phyloP scores from a whole-genome alignment of 2,797 vertebrate species.

The Morus bassanus region DNA sequence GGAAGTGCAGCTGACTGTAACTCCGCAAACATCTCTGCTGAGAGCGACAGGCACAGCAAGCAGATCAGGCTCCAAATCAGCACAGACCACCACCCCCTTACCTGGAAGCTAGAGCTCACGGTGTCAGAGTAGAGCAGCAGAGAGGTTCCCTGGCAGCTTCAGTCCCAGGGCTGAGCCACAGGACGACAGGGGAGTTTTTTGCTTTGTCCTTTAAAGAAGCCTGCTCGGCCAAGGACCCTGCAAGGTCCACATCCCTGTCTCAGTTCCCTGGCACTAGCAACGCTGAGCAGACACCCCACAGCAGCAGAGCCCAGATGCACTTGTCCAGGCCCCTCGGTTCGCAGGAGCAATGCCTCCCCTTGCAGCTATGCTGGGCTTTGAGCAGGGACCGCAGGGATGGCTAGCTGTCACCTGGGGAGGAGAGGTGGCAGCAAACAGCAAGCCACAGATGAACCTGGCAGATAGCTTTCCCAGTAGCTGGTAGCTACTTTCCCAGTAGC shows the following conservation, averaged over 20 bases:
- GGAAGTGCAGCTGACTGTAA: not conserved
- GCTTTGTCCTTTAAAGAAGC: not conserved
- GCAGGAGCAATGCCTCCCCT: not conserved
- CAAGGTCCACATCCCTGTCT: rapidly evolving
- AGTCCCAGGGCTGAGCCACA: not conserved
- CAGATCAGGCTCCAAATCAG: rapidly evolving
- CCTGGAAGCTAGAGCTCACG: not conserved
- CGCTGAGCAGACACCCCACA: not conserved
- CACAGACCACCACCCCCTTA: not conserved
- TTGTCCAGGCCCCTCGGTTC: not conserved
- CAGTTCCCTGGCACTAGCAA: not conserved
- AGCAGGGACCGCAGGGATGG: not conserved
- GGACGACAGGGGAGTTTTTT: not conserved
- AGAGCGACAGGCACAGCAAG: not conserved
- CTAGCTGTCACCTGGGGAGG: not conserved
- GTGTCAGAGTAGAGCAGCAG: not conserved
- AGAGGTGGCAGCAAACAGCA: not conserved
- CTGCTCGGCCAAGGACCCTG: not conserved
- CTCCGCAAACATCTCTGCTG: not conserved
- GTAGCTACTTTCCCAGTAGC: too few species aligned
- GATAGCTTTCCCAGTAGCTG: not conserved
- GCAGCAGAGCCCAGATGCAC: not conserved
- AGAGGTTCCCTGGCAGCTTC: not conserved
- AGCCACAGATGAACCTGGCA: not conserved
- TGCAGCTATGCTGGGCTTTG: not conserved